These are phyloP conservation scores for Napeogenes sylphis DNA, from an alignment of 2,888 invertebrate species.

Conservation along the genomic window DNA sequence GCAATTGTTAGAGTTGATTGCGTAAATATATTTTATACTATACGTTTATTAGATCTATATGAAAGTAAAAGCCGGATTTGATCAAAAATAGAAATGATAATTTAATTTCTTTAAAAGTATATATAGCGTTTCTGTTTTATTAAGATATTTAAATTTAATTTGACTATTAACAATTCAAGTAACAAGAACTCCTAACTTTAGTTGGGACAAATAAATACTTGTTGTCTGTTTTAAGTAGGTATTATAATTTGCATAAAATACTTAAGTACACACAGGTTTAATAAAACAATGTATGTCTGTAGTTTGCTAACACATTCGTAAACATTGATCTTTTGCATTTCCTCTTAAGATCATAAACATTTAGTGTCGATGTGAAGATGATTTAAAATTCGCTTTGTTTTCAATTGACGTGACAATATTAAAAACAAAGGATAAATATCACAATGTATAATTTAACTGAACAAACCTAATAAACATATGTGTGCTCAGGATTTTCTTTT, in stretches of 20 bases:
- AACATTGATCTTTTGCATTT: slow-evolving; percentile 14
- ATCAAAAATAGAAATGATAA: no score
- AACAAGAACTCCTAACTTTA: no score
- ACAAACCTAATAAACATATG: slow-evolving; percentile 46
- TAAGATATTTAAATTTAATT: no score
- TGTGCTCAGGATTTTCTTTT: slow-evolving; percentile 37
- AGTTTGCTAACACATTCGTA: slow-evolving; percentile 4
- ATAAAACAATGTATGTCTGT: not conserved
- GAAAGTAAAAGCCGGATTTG: no score
- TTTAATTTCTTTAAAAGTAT: no score
- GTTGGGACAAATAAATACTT: no score
- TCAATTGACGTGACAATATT: slow-evolving; percentile 6
- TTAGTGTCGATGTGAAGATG: slow-evolving; percentile 21
- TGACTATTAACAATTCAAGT: no score
- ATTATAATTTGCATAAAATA: not conserved
- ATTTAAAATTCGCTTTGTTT: slow-evolving; percentile 4
- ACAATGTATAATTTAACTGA: slow-evolving; percentile 37
- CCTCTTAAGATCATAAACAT: slow-evolving; percentile 22
- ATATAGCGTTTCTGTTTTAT: no score
- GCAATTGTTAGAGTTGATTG: not conserved
- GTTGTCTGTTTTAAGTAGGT: no score
- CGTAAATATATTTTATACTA: not conserved
- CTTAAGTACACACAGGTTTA: not conserved
- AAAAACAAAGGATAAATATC: slow-evolving; percentile 37
- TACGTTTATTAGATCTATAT: no score